Base-by-base conservation (phyloP, 2,113 vertebrate species). In the Chaetorhynchus papuensis region DNA sequence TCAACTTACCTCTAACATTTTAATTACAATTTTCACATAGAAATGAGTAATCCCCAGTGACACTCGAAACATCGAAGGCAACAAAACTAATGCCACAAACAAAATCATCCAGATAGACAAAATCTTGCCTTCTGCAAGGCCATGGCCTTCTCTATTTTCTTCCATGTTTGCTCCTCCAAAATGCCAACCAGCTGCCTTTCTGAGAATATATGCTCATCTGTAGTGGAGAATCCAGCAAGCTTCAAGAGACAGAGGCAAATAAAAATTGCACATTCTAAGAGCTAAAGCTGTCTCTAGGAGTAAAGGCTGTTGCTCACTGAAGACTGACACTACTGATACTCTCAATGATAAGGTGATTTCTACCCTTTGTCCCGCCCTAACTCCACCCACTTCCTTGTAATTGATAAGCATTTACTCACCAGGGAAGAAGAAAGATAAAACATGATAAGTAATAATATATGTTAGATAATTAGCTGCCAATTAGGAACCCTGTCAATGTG, bases 1-100 rank as follows among this genome's bases (percentile, higher is more conserved):
- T 72, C 74, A 93, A 95, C 96, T 97, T 94, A 97, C 96, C 96
- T 96, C 86, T 27, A 97, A 81, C 2, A 63, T 20, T 86, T 94
- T 92, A 70, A 90, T 59, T 86, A 97, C 1, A 35, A 45, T 80
- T 93, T 93, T 93, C 86, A 94, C 92, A 74, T 96, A 96, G 63
- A 90, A 53, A 54, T 86, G 90, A 92, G 75, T 93, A 92, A 97
- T 94, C 33, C 94, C 90, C 68, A 97, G 4, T 15, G 96, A 94
- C 35, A 90, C 83, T 52, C 94, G 80, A 33, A 97, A 88, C 8
- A 90, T 8, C 0, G 92, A 96, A 70, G 96, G 95, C 88, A 97
- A 74, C n/a, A 94, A 85, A 80, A 94, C 4, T 12, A 97, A 64
- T 11, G 15, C 42, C 30, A 83, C 42, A 63, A 94, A 95, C 39